Evolutionary conservation across 2,113 vertebrate species (phyloP).

Genomic region (Rhizomys pruinosus): DNA sequence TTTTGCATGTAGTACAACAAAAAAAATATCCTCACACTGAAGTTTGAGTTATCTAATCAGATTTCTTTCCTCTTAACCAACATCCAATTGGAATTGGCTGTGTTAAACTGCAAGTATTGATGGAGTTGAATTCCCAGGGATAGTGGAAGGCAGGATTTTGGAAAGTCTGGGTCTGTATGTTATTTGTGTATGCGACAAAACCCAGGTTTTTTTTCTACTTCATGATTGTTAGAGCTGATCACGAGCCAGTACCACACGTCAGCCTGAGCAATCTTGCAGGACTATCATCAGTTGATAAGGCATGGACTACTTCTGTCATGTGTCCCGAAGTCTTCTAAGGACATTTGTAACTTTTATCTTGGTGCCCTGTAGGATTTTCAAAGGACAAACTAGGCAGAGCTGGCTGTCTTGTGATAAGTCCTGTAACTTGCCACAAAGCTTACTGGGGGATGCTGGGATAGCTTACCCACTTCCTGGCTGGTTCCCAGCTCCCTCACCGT

Average conservation of each 20-base stretch:
- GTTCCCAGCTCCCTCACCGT: neutral
- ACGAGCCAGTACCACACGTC: neutral
- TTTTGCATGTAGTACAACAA: too few relatives aligned
- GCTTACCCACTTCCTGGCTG: rapidly evolving
- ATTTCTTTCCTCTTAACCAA: neutral
- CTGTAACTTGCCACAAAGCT: neutral
- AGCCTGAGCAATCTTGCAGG: neutral
- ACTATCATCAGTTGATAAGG: neutral
- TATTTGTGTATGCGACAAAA: neutral
- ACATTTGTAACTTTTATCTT: neutral
- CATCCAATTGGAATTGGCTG: neutral
- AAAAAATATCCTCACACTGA: neutral
- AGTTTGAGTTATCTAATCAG: neutral
- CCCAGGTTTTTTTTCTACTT: neutral
- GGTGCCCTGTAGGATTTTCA: neutral
- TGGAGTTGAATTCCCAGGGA: neutral
- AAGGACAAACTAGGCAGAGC: neutral
- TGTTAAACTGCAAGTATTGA: neutral
- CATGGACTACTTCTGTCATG: neutral
- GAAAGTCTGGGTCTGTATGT: neutral
- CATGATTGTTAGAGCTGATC: neutral
- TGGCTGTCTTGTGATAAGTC: neutral
- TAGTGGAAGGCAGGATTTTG: neutral
- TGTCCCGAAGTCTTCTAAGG: neutral
- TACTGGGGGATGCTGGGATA: neutral